Evolutionary conservation across 2,797 vertebrate genomes (phyloP).

Genomic region (Denticeps clupeoides): DNA sequence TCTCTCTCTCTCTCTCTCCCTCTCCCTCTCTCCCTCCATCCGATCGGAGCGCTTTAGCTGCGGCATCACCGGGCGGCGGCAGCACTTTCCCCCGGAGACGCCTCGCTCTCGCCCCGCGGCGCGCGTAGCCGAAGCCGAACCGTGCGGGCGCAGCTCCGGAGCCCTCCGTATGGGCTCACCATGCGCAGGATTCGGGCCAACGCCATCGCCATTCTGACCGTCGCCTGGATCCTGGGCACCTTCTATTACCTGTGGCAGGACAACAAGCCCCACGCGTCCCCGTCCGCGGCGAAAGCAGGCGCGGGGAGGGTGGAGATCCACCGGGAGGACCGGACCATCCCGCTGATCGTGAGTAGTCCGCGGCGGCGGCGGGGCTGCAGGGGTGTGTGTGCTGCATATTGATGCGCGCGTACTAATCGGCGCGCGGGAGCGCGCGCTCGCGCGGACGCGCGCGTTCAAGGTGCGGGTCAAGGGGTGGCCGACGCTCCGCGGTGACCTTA

Average conservation of each 20-base stretch:
- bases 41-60: slow-evolving; percentile 29
- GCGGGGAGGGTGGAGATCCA: slow-evolving; percentile 69
- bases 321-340: slow-evolving; percentile 79
- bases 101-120: too few relatives aligned
- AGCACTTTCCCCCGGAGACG: slow-evolving; percentile 19
- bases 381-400: slow-evolving; percentile 56
- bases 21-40: slow-evolving; percentile 39
- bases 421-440: slow-evolving; percentile 4
- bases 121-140: slow-evolving; percentile 4
- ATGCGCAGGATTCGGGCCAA: slow-evolving; percentile 97
- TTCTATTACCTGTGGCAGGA: slow-evolving; percentile 99
- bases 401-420: slow-evolving; percentile 28
- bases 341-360: slow-evolving; percentile 72
- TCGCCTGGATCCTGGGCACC: slow-evolving; percentile 95
- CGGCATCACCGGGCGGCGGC: slow-evolving; percentile 42
- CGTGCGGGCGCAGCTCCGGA: slow-evolving; percentile 37
- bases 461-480: too few relatives aligned
- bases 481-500: too few relatives aligned
- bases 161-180: slow-evolving; percentile 66
- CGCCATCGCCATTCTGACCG: slow-evolving; percentile 94
- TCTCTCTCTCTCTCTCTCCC: too few relatives aligned
- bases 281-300: slow-evolving; percentile 52
- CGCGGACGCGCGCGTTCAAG: too few relatives aligned
- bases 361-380: slow-evolving; percentile 36
- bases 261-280: slow-evolving; percentile 76